Evolutionary conservation across 2,797 vertebrate genomes (phyloP), one percentile per base, ranked within the genome.

Genomic region (Pseudochirops corinnae): DNA sequence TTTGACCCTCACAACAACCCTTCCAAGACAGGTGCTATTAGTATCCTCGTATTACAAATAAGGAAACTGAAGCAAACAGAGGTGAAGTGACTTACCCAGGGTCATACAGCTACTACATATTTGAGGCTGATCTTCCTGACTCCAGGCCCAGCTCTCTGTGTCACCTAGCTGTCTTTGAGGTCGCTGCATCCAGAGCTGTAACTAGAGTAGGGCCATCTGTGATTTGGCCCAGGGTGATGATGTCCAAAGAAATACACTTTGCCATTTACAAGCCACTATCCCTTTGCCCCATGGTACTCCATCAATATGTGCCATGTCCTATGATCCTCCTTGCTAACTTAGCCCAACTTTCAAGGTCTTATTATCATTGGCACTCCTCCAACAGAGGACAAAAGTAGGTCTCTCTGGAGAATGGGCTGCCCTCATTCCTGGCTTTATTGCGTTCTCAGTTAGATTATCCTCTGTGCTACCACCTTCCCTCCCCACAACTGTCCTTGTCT

Each of bases 351-450:
- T 14, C 39, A 50, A 46, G 39, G 74, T 50, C 74, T 87, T 87
- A 50, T 74, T 74, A n/a, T 50, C 74, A 55, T 46, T 26, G 39
- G 21, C 74, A 74, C 5, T 24, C 4, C 10, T 87, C 9, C 74
- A 87, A 46, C 3, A 46, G 39, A 6, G 24, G 74, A 21, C 74
- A 46, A 10, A 46, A 39, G 74, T 24, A 24, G n/a, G 7, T 82
- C 74, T 82, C 62, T 67, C 7, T 46, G 74, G 74, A 82, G 74
- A 87, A 50, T 50, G 39, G 39, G 5, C 74, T 87, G 74, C 24
- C 9, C 29, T 2, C 4, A 7, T n/a, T 55, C n/a, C 24, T 5
- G 0, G 46, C 18, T 3, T 12, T 50, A 13, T 74, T 9, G 0
- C 9, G 2, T 57, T 16, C 55, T n/a, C 39, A 31, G 28, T 46